Evolutionary conservation across 2,888 invertebrate genomes (phyloP), one percentile per base, ranked within the genome.

Genomic region (Drosophila kokeensis): DNA sequence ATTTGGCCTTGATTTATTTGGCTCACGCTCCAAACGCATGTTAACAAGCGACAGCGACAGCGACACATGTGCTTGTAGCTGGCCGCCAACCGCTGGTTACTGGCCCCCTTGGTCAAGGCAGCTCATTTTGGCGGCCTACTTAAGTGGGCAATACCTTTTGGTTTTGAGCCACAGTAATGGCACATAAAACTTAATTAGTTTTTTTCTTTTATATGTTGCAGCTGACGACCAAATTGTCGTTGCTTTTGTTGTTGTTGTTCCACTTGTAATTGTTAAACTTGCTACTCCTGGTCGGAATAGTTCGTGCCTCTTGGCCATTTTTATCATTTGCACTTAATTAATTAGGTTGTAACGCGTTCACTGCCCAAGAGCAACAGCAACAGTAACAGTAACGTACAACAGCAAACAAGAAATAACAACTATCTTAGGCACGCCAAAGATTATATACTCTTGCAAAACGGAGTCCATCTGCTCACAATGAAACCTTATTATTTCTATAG

Each of bases 301-400:
- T 79, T 72, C 88, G 81, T 89, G 89, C 82, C 72, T 69, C 67
- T 79, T 89, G 83, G 84, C 79, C 82, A 87, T 85, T 89, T 89
- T 84, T 85, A 89, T 89, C 89, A 84, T 84, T 84, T 89, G 87
- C 84, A 84, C 89, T 89, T 87, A 84, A 84, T 87, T 84, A 84
- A 84, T 84, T 89, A 89, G 89, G 89, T 84, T 84, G 84, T 87
- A 87, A 82, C 70, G 76, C 69, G 87, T 89, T 89, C 87, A 87
- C 89, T 83, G 87, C 84, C 71, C 73, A 81, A 68, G 69, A 80
- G 32, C 75, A 79, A 42, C 42, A 42, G 11, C 62, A 54, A 50
- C 45, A 27, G 45, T 4, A 54, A 50, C 45, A 27, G 45, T 4
- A 24, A 15, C 15, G 15, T 24, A 8, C 21, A 6, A 48, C 55